phyloP scores from a whole-genome alignment of 2,113 vertebrate species.

The Antechinus stuartii region DNA sequence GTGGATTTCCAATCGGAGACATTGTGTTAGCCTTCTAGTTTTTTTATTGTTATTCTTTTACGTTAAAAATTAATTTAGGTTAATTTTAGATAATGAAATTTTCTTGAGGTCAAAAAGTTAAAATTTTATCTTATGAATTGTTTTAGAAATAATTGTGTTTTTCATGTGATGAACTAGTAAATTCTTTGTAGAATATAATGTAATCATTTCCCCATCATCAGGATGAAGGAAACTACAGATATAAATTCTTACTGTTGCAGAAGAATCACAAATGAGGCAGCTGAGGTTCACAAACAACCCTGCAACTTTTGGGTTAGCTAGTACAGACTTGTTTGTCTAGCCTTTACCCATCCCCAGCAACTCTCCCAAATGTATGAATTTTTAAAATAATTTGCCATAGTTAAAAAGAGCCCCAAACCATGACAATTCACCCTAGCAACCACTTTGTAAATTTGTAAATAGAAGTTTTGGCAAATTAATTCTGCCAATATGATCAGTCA shows the following conservation, averaged over 20 bases:
- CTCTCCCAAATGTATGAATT: neutral
- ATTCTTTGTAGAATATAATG: neutral
- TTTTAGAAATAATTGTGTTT: neutral
- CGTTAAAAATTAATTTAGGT: neutral
- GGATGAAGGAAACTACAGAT: neutral
- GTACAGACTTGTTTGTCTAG: neutral
- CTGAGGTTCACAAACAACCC: neutral
- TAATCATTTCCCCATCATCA: neutral
- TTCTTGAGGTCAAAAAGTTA: neutral
- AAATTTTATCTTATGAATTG: neutral
- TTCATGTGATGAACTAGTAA: neutral
- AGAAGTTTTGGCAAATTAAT: neutral
- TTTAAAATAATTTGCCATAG: neutral
- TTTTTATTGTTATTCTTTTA: neutral
- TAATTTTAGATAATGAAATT: neutral
- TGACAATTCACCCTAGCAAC: neutral
- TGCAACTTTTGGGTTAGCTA: neutral
- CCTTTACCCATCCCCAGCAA: neutral
- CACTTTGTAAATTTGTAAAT: neutral
- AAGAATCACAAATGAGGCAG: neutral
- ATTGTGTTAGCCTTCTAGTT: neutral
- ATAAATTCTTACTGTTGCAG: neutral
- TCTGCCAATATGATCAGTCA: neutral
- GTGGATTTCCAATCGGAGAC: neutral
- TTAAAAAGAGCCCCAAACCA: neutral